Base-by-base conservation (phyloP, 2,797 vertebrate genomes). In the Pantherophis alleghaniensis region DNA sequence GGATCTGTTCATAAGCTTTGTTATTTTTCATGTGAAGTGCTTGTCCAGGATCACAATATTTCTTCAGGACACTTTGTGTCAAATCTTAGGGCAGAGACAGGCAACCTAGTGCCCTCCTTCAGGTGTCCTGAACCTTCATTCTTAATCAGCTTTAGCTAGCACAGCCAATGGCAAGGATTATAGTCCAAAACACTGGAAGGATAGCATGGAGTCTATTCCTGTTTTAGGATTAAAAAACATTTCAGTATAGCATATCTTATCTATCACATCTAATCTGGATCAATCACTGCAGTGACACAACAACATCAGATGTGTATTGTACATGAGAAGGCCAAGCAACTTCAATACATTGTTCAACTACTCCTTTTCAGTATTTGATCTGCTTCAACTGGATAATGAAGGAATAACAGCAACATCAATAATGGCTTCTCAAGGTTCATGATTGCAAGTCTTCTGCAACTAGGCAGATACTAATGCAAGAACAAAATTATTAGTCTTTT, bases 201-300 rank as follows among this genome's bases (percentile, higher is more conserved):
- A 83, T 42, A 83, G 37, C 74, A 24, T 47, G 74, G 37, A 83
- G 74, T 83, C 74, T 83, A 83, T 47, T 24, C 74, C 37, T 83
- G 37, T 83, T 95, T 96, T 96, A 96, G 96, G 96, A 97, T 97
- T 97, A 96, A 97, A 95, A 97, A 97, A 95, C 96, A 96, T 97
- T 97, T 97, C 96, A 97, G 97, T 97, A 97, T 96, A 98, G 97
- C 97, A 97, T 96, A 96, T 96, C 24, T 93, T 96, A 97, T 97
- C 97, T 96, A 97, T 96, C 96, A 95, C 96, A 97, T 96, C 95
- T 96, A 97, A 96, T 97, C 96, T 97, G 97, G 96, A 96, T 96
- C 97, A 97, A 98, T 96, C 97, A 97, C 91, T 96, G 95, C 95
- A 97, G 97, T 96, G 96, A 96, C 96, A 98, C 95, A 96, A 96